A percentile compares a stretch with the other conserved stretches of the same genome.
These are phyloP conservation scores for Bombylius discolor DNA, from an alignment of 2,888 invertebrate species.

Conservation along the genomic window DNA sequence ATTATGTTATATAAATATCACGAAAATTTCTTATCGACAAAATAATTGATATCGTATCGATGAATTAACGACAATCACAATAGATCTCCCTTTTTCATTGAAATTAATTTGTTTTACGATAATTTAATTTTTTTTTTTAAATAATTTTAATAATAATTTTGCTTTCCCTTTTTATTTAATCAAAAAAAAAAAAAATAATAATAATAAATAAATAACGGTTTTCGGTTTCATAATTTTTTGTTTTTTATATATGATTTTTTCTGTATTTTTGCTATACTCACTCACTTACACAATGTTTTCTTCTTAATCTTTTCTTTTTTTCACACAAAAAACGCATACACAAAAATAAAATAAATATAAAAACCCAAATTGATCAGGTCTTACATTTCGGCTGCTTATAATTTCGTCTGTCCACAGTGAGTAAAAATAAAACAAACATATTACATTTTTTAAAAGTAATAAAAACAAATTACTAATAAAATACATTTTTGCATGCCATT, in stretches of 20 bases:
- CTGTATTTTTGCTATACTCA: not conserved
- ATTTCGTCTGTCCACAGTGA: slow-evolving; percentile 54
- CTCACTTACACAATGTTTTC: not conserved
- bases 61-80: no score
- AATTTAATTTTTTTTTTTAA: no score
- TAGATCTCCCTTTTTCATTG: no score
- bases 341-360: slow-evolving; percentile 4
- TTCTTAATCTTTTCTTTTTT: not conserved
- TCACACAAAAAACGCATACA: slow-evolving; percentile 9
- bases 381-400: slow-evolving; percentile 48
- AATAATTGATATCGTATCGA: no score
- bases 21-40: no score
- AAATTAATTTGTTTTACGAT: no score
- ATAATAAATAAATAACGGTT: no score
- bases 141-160: no score
- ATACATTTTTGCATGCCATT: no score
- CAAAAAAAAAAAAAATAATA: not conserved
- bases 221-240: slow-evolving; percentile 29
- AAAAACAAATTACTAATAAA: not conserved
- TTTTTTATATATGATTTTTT: slow-evolving; percentile 10
- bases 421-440: slow-evolving; percentile 28
- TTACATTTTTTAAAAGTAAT: not conserved
- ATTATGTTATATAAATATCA: no score
- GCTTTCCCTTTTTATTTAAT: no score
- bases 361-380: slow-evolving; percentile 36